Evolutionary conservation across 2,797 vertebrate species (phyloP), one percentile per base, ranked within the genome.

Genomic region (Mionectes olivaceus): DNA sequence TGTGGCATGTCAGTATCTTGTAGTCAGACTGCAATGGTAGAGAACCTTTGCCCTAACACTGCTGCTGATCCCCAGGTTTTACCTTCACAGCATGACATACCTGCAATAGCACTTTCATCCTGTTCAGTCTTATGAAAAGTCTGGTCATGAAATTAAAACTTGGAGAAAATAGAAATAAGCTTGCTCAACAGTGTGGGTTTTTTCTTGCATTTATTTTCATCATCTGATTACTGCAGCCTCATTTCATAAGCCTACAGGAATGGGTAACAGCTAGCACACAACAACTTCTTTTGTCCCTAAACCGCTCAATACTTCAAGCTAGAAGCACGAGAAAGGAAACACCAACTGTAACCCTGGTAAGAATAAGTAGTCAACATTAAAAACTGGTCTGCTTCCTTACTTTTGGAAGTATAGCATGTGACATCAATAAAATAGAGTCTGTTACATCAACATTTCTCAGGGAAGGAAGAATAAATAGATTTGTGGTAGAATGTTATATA

Each of bases 101-200:
- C 43, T 56, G 47, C 53, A 56, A 70, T 15, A 49, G 41, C 32
- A 46, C 43, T 76, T 53, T 70, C 39, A 71, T 49, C 43, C 47
- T 64, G 46, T 67, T 69, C 73, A 81, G 92, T 86, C 95, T 61
- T 46, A 76, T 9, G 71, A 60, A 13, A 19, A 85, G 28, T 23
- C 71, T 49, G 41, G 13, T 87, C 78, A 90, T 77, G 79, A 97
- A 91, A 92, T 96, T 91, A 95, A 93, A 94, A 90, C 64, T 60
- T 78, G 63, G 77, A 95, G 90, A 95, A 79, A 94, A 95, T 43
- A 93, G 82, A 94, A 90, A 30, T 60, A 95, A 89, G 27, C 67
- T 59, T 83, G 49, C 53, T 89, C 63, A 89, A 56, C 7, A 57
- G 15, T 22, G 25, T 68, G n/a, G 19, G 3, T 2, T 68, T 85